phyloP scores from a whole-genome alignment of 2,888 invertebrate genomes.

The Caenorhabditis wallacei region DNA sequence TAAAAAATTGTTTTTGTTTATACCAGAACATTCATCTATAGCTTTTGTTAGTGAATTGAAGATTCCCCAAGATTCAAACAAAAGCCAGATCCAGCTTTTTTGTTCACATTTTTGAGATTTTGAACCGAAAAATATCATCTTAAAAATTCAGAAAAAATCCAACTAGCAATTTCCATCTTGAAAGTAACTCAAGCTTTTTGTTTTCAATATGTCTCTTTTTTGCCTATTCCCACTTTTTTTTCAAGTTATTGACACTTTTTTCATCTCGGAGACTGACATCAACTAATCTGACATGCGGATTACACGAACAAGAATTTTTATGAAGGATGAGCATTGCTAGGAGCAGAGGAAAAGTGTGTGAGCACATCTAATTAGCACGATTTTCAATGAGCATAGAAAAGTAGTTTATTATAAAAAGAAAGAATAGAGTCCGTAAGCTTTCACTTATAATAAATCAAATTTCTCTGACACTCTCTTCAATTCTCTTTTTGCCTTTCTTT shows the following conservation, averaged over 20 bases:
- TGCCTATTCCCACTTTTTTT: background rate
- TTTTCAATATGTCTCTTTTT: conserved; percentile 23
- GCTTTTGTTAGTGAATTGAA: too few relatives aligned
- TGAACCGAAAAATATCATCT: too few relatives aligned
- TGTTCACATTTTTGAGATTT: too few relatives aligned
- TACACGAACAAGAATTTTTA: conserved; percentile 34
- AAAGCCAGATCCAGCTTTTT: too few relatives aligned
- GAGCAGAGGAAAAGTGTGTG: background rate
- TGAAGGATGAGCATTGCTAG: conserved; percentile 21
- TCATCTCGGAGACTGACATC: conserved; percentile 18
- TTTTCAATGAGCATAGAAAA: background rate
- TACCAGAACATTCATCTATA: background rate
- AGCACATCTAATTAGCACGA: conserved; percentile 53
- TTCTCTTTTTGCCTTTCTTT: background rate
- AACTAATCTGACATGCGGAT: conserved; percentile 59
- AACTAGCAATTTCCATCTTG: background rate
- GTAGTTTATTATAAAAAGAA: background rate
- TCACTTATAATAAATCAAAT: conserved; percentile 56
- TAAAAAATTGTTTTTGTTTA: background rate
- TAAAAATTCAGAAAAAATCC: background rate
- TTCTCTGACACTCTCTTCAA: conserved; percentile 33
- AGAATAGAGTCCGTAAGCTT: background rate
- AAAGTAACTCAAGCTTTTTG: conserved; percentile 8
- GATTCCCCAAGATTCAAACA: too few relatives aligned
- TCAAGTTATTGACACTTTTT: conserved; percentile 44